Conservation (phyloP, 1,140 invertebrate genomes). For the Antheraea mylitta region DNA sequence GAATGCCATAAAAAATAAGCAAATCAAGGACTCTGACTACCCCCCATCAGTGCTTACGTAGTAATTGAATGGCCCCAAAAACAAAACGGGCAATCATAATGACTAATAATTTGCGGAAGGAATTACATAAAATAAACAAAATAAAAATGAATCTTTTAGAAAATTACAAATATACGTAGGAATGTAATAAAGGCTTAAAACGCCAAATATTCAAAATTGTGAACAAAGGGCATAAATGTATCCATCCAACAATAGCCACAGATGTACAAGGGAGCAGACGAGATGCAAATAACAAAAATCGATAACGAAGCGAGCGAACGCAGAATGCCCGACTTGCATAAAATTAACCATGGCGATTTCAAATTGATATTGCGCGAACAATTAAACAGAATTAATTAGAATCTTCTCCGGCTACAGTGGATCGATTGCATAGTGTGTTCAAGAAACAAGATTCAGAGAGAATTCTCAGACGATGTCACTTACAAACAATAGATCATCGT, state of each 20-base stretch:
- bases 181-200: not conserved
- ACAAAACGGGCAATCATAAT: not conserved
- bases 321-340: slow-evolving; percentile 58
- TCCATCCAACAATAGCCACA: slow-evolving; percentile 66
- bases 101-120: not conserved
- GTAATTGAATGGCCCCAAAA: too few species aligned
- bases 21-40: too few species aligned
- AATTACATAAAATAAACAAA: too few species aligned
- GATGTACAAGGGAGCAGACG: slow-evolving; percentile 66
- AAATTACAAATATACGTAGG: not conserved
- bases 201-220: slow-evolving; percentile 2
- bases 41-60: too few species aligned
- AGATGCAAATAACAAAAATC: slow-evolving; percentile 78
- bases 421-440: slow-evolving; percentile 18
- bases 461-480: slow-evolving; percentile 54
- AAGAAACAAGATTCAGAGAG: slow-evolving; percentile 33
- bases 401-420: not conserved
- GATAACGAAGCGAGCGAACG: slow-evolving; percentile 60
- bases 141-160: not conserved
- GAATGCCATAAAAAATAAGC: too few species aligned
- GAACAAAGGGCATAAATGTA: slow-evolving; percentile 44
- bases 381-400: not conserved
- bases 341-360: slow-evolving; percentile 64
- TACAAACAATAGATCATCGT: slow-evolving; percentile 66
- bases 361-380: slow-evolving; percentile 27